A percentile compares a stretch with the other conserved stretches of the same genome.
Conservation (phyloP, 2,888 invertebrate genomes). For the Brachyopa scutellaris region DNA sequence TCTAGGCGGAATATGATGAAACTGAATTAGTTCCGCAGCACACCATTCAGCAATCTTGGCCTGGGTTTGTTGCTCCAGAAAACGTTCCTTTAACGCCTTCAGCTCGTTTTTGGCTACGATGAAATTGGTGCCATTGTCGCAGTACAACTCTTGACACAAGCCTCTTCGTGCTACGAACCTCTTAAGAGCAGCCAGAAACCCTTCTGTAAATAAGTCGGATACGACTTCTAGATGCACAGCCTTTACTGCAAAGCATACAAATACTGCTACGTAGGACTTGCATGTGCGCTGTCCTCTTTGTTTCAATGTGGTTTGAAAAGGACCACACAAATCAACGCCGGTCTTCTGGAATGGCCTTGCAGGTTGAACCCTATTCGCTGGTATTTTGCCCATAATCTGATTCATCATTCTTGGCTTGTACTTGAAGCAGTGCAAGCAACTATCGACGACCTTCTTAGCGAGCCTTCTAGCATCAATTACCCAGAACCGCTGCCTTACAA, state of each 20-base stretch:
- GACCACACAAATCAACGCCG: not conserved
- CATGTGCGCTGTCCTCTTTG: not conserved
- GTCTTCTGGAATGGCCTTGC: not conserved
- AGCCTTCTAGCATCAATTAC: not conserved
- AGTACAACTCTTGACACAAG: conserved; percentile 13
- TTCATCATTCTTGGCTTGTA: not conserved
- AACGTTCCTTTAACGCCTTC: not conserved
- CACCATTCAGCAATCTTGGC: not conserved
- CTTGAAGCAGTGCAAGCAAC: not conserved
- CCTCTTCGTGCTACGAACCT: conserved; percentile 25
- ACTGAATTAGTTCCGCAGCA: not conserved
- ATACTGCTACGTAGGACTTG: not conserved
- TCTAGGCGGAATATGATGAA: not conserved
- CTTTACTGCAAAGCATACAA: not conserved
- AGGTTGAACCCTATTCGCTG: not conserved
- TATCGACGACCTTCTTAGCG: not conserved
- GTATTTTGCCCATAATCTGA: not conserved
- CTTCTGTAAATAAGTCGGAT: not conserved
- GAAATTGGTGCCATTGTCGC: conserved; percentile 32
- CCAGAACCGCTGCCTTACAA: not conserved
- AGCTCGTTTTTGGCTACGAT: conserved; percentile 14
- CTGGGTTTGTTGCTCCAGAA: not conserved
- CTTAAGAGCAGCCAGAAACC: not conserved
- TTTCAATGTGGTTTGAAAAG: not conserved
- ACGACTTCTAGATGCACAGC: conserved; percentile 5